These are phyloP conservation scores for Operophtera brumata DNA, from an alignment of 2,888 invertebrate species.

Conservation along the genomic window DNA sequence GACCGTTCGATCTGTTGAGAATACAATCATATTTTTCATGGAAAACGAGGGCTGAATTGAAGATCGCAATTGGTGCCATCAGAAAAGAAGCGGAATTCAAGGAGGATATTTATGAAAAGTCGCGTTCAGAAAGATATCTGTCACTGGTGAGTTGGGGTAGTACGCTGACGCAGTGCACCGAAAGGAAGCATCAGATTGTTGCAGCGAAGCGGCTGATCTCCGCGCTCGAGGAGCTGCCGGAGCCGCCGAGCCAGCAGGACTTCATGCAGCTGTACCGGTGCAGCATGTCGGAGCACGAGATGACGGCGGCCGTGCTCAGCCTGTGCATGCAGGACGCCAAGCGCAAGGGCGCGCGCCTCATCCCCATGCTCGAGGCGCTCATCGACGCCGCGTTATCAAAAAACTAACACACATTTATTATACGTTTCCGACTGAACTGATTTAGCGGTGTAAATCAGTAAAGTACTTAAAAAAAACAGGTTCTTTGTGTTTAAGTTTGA, in stretches of 20 bases:
- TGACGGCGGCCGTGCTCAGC: slow-evolving; percentile 1
- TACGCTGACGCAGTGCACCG: slow-evolving; percentile 3
- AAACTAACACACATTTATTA: background rate
- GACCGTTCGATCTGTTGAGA: background rate
- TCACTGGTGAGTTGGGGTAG: slow-evolving; percentile 12
- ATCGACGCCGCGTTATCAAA: background rate
- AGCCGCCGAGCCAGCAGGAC: background rate
- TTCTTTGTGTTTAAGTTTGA: background rate
- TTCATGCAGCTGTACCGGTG: background rate
- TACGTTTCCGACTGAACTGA: too few species aligned
- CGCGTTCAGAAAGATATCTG: background rate
- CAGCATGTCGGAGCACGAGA: background rate
- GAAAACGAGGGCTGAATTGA: slow-evolving; percentile 8
- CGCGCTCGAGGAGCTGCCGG: slow-evolving; percentile 4
- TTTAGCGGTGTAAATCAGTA: too few species aligned
- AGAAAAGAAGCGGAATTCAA: background rate
- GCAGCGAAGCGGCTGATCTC: slow-evolving; percentile 4
- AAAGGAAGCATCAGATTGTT: background rate
- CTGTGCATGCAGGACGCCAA: background rate
- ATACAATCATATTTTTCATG: slow-evolving; percentile 6
- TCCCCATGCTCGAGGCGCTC: slow-evolving; percentile 1
- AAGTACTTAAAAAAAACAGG: too few species aligned
- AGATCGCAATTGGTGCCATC: slow-evolving; percentile 1
- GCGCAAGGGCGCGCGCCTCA: background rate
- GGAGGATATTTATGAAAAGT: slow-evolving; percentile 1